These are phyloP conservation scores for Tineola bisselliella DNA, from an alignment of 2,888 invertebrate species.

Conservation along the genomic window DNA sequence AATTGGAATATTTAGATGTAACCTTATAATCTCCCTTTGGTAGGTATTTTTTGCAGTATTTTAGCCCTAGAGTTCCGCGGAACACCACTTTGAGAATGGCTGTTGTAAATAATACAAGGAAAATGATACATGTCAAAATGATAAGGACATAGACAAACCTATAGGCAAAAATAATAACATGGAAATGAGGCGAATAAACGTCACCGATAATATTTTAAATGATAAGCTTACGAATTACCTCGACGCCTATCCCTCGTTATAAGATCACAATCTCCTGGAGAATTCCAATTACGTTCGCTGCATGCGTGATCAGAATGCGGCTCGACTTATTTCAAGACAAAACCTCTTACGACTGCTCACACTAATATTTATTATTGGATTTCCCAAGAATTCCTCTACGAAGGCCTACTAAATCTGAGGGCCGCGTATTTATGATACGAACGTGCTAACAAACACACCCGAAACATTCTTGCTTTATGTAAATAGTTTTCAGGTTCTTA, in stretches of 20 bases:
- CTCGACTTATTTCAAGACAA: conserved; percentile 14
- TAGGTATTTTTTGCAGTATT: too few relatives aligned
- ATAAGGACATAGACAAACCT: too few relatives aligned
- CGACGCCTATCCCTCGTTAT: conserved; percentile 36
- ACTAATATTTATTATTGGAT: conserved; percentile 37
- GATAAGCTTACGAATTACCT: neutral
- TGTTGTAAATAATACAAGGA: too few relatives aligned
- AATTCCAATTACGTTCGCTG: conserved; percentile 51
- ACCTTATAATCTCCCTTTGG: too few relatives aligned
- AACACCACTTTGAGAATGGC: too few relatives aligned
- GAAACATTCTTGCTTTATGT: neutral
- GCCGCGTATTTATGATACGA: conserved; percentile 19
- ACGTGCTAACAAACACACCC: conserved; percentile 4
- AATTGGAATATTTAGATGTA: too few relatives aligned
- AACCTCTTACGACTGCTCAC: conserved; percentile 15
- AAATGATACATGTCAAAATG: too few relatives aligned
- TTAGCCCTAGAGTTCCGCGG: too few relatives aligned
- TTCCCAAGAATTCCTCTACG: conserved; percentile 25
- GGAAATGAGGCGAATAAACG: neutral
- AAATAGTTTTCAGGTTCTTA: neutral
- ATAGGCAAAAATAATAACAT: too few relatives aligned
- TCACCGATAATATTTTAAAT: conserved; percentile 6
- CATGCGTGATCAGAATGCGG: conserved; percentile 37
- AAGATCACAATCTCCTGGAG: conserved; percentile 46
- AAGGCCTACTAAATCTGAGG: conserved; percentile 34